These are phyloP conservation scores for Tenodera sinensis DNA, from an alignment of 2,888 invertebrate species.

Conservation along the genomic window DNA sequence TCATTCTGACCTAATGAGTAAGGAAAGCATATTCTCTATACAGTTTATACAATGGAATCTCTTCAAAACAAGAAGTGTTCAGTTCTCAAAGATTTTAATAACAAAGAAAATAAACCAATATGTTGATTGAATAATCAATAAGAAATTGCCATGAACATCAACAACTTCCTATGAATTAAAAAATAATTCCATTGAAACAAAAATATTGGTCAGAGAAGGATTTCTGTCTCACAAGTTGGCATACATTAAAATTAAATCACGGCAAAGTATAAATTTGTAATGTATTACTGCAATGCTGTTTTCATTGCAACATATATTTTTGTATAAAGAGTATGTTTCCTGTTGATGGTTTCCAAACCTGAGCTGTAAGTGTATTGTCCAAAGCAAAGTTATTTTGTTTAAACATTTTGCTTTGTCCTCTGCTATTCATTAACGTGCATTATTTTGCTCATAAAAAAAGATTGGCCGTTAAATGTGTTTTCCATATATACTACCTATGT, in stretches of 20 bases:
- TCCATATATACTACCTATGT: background rate
- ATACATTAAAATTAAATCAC: background rate
- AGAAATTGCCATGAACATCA: background rate
- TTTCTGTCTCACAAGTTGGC: background rate
- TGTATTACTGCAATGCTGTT: background rate
- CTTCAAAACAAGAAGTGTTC: too few species aligned
- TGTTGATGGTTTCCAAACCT: background rate
- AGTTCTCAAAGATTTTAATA: too few species aligned
- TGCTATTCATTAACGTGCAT: background rate
- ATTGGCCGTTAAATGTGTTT: background rate
- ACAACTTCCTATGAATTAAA: background rate
- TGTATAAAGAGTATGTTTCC: constrained; percentile 5
- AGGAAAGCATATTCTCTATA: too few species aligned
- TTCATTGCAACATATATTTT: constrained; percentile 8
- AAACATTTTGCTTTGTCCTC: background rate
- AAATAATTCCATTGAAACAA: background rate
- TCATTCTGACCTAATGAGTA: too few species aligned
- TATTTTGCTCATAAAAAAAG: background rate
- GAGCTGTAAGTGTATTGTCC: constrained; percentile 4
- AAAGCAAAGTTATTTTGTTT: background rate
- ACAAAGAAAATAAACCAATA: too few species aligned
- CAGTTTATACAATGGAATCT: too few species aligned
- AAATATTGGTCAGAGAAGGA: background rate
- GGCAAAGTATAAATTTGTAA: background rate
- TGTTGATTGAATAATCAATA: too few species aligned